Conservation (phyloP, 2,888 invertebrate species). For the Tetranychus truncatus region DNA sequence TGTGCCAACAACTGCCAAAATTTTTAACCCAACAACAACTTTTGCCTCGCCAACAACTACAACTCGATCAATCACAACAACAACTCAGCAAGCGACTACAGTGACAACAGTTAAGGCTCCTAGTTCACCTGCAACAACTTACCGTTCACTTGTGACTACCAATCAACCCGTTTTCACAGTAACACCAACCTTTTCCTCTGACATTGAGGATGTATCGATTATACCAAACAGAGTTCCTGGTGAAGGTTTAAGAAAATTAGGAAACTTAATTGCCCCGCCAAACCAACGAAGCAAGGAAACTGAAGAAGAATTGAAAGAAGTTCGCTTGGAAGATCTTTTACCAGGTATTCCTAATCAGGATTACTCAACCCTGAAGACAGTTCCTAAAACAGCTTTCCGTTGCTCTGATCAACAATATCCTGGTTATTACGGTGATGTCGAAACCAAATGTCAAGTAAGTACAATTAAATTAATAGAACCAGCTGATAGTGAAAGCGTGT, state of each 20-base stretch:
- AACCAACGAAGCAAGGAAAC: not conserved
- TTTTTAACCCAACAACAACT: not conserved
- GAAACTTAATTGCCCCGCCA: not conserved
- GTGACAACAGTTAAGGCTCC: not conserved
- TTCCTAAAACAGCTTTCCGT: slow-evolving; percentile 26
- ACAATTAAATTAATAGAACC: not conserved
- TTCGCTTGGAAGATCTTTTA: slow-evolving; percentile 31
- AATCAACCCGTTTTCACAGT: not conserved
- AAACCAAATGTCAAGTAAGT: slow-evolving; percentile 25
- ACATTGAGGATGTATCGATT: not conserved
- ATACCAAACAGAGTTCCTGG: not conserved
- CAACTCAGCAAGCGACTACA: not conserved
- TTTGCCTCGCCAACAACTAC: slow-evolving; percentile 2
- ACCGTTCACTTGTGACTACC: not conserved
- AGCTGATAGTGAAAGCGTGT: not conserved
- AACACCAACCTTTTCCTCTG: not conserved
- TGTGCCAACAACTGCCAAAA: slow-evolving; percentile 1
- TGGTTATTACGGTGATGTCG: slow-evolving; percentile 27
- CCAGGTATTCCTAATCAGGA: slow-evolving; percentile 49
- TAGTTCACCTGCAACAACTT: not conserved
- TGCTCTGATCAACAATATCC: slow-evolving; percentile 23
- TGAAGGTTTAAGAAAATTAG: not conserved
- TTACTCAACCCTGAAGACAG: slow-evolving; percentile 42
- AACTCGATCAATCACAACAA: not conserved
- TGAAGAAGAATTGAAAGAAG: slow-evolving; percentile 4